Evolutionary conservation across 2,888 invertebrate genomes (phyloP), one percentile per base, ranked within the genome.

Genomic region (Sussaba pulchella): DNA sequence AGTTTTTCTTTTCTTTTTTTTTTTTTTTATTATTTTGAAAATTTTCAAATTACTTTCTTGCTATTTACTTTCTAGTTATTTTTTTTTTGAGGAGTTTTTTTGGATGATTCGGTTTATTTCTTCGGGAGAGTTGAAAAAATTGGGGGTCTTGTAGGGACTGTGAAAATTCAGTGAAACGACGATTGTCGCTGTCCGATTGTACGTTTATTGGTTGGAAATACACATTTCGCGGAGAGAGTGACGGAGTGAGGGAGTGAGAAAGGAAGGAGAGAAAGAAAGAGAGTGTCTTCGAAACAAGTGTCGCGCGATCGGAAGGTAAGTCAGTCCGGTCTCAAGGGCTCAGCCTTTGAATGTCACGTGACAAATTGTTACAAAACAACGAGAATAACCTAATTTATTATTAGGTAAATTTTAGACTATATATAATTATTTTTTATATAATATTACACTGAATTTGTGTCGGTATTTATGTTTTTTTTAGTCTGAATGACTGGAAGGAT

Each of bases 291-390:
- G 45, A 75, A 75, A 72, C 67, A 26, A 76, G 72, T 69, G 67
- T 61, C 72, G 71, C 80, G 52, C 50, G 19, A 76, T 63, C 67
- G 67, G 45, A 80, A 80, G 80, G 80, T 80, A 76, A 76, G 76
- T 74, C 64, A 45, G 36, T 67, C 54, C 19, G 36, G 47, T 57
- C 36, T 31, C 71, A 63, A 76, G 72, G 72, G 75, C 61, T 66
- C n/a, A n/a, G n/a, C 14, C 36, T 9, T 59, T 41, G 21, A 19
- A 12, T 54, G 52, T 76, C 80, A 76, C 71, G 80, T 76, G 76
- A 76, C 67, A 31, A 12, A 14, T 39, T 61, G 24, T 41, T 66
- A 31, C 14, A 45, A 72, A 76, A 66, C 26, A 31, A 31, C 6
- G 31, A 31, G 31, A 31, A 31, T n/a, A 43, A n/a, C n/a, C 4